phyloP scores from a whole-genome alignment of 1,140 invertebrate species.

The Dendrolimus kikuchii region DNA sequence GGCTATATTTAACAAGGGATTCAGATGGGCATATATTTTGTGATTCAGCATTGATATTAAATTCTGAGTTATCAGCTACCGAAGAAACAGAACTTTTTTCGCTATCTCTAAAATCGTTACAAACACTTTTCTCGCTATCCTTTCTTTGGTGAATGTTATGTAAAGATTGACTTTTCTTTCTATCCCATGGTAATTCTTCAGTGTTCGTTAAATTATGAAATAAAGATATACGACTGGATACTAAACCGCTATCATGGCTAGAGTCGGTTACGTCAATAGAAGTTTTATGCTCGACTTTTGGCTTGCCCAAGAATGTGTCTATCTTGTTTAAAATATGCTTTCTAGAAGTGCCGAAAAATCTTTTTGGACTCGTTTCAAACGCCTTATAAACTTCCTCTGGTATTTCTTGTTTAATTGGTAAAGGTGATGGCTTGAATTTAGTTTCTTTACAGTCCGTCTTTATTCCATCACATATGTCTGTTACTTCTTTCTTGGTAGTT shows the following conservation, averaged over 20 bases:
- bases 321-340: slow-evolving; percentile 63
- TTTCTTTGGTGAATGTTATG: slow-evolving; percentile 38
- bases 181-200: slow-evolving; percentile 36
- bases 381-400: slow-evolving; percentile 64
- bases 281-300: slow-evolving; percentile 25
- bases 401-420: slow-evolving; percentile 46
- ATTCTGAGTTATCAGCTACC: not conserved
- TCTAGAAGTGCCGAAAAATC: slow-evolving; percentile 62
- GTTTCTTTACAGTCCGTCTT: not conserved
- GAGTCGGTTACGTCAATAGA: slow-evolving; percentile 19
- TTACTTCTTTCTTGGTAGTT: too few species aligned
- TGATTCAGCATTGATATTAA: too few species aligned
- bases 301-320: slow-evolving; percentile 54
- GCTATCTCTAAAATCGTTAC: slow-evolving; percentile 8
- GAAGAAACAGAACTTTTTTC: slow-evolving; percentile 13
- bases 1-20: too few species aligned
- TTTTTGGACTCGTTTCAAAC: slow-evolving; percentile 65
- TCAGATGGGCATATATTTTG: too few species aligned
- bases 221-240: slow-evolving; percentile 63
- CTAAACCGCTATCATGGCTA: slow-evolving; percentile 49
- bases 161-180: slow-evolving; percentile 39
- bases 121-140: slow-evolving; percentile 14
- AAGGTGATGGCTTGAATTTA: slow-evolving; percentile 1
- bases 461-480: too few species aligned
- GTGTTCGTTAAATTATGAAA: slow-evolving; percentile 54